Evolutionary conservation across 1,140 invertebrate genomes (phyloP).

Genomic region (Formica selysi): DNA sequence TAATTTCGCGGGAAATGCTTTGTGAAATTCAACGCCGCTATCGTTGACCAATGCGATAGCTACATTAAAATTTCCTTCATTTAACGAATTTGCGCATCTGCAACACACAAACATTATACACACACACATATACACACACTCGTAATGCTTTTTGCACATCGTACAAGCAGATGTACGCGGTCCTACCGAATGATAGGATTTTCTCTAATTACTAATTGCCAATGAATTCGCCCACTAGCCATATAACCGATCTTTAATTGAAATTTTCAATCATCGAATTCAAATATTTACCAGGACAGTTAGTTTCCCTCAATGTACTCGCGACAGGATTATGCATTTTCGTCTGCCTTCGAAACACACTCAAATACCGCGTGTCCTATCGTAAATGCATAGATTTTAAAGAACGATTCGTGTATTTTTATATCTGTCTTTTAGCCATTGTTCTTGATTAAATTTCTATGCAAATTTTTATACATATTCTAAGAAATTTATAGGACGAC

Average conservation of each 20-base stretch:
- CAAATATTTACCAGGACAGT: conserved; percentile 56
- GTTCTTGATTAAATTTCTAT: neutral
- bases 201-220: conserved; percentile 60
- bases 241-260: conserved; percentile 50
- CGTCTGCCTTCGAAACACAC: conserved; percentile 8
- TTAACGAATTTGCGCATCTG: conserved; percentile 31
- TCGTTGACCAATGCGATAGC: neutral
- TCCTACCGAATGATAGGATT: conserved; percentile 23
- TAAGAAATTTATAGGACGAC: neutral
- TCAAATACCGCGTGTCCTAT: conserved; percentile 3
- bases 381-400: neutral
- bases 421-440: neutral
- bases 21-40: conserved; percentile 51
- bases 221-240: conserved; percentile 42
- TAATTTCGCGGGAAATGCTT: conserved; percentile 49
- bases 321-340: conserved; percentile 31
- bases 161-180: neutral
- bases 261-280: conserved; percentile 57
- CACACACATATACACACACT: neutral
- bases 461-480: neutral
- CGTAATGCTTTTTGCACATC: conserved; percentile 36
- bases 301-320: conserved; percentile 25
- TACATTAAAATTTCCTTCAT: conserved; percentile 52
- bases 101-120: neutral
- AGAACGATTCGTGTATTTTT: neutral